These are phyloP conservation scores for Seira sanloemensis DNA, from an alignment of 2,888 invertebrate species.

Conservation along the genomic window DNA sequence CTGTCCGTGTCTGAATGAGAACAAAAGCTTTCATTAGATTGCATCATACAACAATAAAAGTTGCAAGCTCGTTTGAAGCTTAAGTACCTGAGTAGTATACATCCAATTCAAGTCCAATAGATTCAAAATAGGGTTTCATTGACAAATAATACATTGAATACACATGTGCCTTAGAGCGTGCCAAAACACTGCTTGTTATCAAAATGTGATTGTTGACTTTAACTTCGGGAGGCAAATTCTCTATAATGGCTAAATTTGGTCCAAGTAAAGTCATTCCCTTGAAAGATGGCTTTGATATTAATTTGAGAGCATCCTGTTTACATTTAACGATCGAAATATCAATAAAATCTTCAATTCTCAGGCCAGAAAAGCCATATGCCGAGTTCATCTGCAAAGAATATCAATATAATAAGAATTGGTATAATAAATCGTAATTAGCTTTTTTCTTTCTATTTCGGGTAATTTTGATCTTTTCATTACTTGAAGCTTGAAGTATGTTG, in stretches of 20 bases:
- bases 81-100: background rate
- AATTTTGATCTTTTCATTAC: background rate
- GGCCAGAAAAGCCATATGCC: background rate
- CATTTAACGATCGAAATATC: background rate
- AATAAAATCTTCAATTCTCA: background rate
- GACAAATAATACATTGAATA: background rate
- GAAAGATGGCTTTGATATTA: background rate
- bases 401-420: background rate
- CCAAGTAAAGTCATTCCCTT: background rate
- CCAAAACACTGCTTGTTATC: background rate
- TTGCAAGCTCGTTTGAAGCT: background rate
- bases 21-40: background rate
- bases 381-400: background rate
- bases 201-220: conserved; percentile 20
- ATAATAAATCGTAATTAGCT: too few relatives aligned
- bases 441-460: too few relatives aligned
- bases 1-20: conserved; percentile 20
- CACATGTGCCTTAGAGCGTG: background rate
- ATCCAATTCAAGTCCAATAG: background rate
- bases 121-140: background rate
- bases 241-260: background rate
- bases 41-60: background rate
- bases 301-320: background rate
- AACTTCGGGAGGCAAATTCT: background rate
- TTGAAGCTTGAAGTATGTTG: background rate